These are phyloP conservation scores for Numenius phaeopus DNA, from an alignment of 2,797 vertebrate genomes.

Conservation along the genomic window DNA sequence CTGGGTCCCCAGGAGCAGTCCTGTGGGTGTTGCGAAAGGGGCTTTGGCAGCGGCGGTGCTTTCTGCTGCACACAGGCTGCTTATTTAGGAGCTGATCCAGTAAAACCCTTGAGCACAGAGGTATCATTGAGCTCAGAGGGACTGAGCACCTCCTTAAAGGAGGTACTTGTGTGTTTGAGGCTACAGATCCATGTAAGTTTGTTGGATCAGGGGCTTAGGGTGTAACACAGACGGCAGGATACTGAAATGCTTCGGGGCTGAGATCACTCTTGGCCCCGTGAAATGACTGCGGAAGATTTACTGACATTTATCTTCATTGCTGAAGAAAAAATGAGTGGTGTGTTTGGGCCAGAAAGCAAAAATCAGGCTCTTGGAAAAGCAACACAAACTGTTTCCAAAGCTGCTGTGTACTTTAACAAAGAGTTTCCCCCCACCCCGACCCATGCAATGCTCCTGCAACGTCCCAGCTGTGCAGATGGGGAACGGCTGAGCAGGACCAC, in stretches of 20 bases:
- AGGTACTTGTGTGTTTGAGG: background rate
- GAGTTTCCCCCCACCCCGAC: background rate
- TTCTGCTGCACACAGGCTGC: background rate
- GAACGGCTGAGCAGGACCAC: background rate
- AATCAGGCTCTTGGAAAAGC: slow-evolving; percentile 33
- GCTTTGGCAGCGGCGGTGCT: background rate
- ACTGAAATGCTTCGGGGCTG: slow-evolving; percentile 28
- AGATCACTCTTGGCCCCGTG: slow-evolving; percentile 27
- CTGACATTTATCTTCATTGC: slow-evolving; percentile 29
- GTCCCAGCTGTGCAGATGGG: background rate
- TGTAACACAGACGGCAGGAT: background rate
- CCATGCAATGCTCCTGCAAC: background rate
- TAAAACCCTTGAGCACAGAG: background rate
- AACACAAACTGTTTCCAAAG: background rate
- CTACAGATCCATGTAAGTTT: background rate
- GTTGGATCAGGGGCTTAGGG: slow-evolving; percentile 8
- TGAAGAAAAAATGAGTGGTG: slow-evolving; percentile 26
- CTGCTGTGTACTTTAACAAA: fast-evolving
- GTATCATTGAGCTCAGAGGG: background rate
- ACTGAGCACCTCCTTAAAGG: background rate
- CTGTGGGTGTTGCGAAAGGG: background rate
- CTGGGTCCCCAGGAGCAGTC: background rate
- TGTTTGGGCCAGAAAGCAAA: slow-evolving; percentile 35
- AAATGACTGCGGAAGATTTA: background rate
- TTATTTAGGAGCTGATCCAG: background rate